Conservation (phyloP, 2,797 vertebrate species). For the Microcaecilia unicolor region DNA sequence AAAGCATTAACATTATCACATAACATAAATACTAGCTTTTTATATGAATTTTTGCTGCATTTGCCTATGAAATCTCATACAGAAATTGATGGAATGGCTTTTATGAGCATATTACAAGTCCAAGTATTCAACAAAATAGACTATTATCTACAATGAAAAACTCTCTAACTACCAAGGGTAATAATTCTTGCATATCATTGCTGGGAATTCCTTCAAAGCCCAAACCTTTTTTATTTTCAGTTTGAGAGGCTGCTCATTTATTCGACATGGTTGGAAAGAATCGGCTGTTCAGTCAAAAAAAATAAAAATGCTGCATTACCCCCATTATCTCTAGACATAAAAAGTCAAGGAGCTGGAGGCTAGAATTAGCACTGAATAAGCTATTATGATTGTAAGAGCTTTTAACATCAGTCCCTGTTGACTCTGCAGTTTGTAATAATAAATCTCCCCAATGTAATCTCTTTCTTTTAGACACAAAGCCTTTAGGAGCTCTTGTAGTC, state of each 20-base stretch:
- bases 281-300: slow-evolving; percentile 41
- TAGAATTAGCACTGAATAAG: slow-evolving; percentile 69
- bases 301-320: slow-evolving; percentile 34
- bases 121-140: slow-evolving; percentile 55
- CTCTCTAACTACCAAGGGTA: slow-evolving; percentile 51
- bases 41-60: slow-evolving; percentile 10
- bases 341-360: slow-evolving; percentile 59
- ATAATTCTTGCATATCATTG: slow-evolving; percentile 62
- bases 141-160: slow-evolving; percentile 52
- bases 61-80: slow-evolving; percentile 11
- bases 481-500: slow-evolving; percentile 49
- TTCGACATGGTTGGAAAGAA: slow-evolving; percentile 47
- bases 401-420: slow-evolving; percentile 57
- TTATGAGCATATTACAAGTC: slow-evolving; percentile 44
- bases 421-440: slow-evolving; percentile 49
- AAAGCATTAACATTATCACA: no score
- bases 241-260: slow-evolving; percentile 55
- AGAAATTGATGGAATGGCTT: slow-evolving; percentile 35
- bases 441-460: slow-evolving; percentile 49
- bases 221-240: slow-evolving; percentile 43
- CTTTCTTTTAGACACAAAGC: slow-evolving; percentile 30
- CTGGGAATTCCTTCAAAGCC: slow-evolving; percentile 54
- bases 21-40: not conserved
- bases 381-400: slow-evolving; percentile 60
- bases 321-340: slow-evolving; percentile 58